These are phyloP conservation scores for Aphelocoma californica DNA, from an alignment of 2,797 vertebrate species.

Conservation along the genomic window DNA sequence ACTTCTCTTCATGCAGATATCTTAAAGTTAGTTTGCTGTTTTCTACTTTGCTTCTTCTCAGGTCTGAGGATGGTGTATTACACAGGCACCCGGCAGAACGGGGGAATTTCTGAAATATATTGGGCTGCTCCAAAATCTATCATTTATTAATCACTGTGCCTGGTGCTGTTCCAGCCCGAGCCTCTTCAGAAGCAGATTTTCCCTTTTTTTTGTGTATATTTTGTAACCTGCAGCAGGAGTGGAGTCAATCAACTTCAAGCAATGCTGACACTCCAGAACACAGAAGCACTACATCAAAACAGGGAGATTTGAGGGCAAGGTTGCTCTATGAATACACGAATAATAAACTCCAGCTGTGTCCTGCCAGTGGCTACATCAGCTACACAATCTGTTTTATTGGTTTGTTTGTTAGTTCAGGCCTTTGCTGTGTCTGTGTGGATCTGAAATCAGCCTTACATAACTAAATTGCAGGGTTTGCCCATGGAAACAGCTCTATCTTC, in stretches of 20 bases:
- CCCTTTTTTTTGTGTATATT: background rate
- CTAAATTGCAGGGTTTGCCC: background rate
- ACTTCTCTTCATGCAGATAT: background rate
- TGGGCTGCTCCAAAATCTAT: background rate
- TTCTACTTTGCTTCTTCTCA: background rate
- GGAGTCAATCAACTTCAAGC: slow-evolving; percentile 42
- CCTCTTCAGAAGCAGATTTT: background rate
- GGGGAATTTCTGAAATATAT: background rate
- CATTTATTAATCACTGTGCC: background rate
- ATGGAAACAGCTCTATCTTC: background rate
- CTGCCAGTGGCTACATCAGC: slow-evolving; percentile 32
- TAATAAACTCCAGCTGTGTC: slow-evolving; percentile 42
- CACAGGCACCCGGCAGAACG: background rate
- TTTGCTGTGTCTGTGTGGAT: background rate
- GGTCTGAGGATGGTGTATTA: background rate
- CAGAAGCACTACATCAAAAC: slow-evolving; percentile 6
- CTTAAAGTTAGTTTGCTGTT: background rate
- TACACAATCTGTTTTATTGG: background rate
- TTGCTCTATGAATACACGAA: slow-evolving; percentile 17
- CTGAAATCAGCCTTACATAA: background rate
- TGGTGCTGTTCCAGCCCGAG: background rate
- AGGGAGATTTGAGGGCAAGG: background rate
- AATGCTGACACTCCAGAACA: background rate
- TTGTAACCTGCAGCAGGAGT: background rate
- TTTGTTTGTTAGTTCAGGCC: background rate